Evolutionary conservation across 1,140 invertebrate genomes (phyloP).

Genomic region (Drosophila pachea): DNA sequence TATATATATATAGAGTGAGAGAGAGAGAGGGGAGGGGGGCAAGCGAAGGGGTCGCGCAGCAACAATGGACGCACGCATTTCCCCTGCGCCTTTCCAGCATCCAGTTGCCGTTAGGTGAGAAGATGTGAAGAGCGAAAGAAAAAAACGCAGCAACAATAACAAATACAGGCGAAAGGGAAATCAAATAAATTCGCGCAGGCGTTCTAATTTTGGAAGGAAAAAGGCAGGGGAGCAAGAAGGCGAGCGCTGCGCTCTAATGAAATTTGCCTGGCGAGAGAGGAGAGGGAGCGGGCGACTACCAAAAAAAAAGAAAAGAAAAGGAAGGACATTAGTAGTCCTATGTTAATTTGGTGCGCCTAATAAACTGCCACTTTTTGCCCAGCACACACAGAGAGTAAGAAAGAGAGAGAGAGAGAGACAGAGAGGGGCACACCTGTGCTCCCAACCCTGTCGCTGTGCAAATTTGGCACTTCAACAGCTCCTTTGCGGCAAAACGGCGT

Average conservation of each 20-base stretch:
- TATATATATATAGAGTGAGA: conserved; percentile 17
- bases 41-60: conserved; percentile 13
- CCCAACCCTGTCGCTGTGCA: conserved; percentile 46
- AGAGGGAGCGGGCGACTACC: too few relatives aligned
- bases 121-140: background rate
- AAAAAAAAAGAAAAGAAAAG: too few relatives aligned
- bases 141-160: background rate
- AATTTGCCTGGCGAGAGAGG: background rate
- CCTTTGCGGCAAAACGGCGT: conserved; percentile 70
- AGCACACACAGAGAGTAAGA: conserved; percentile 7
- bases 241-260: background rate
- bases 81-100: conserved; percentile 57
- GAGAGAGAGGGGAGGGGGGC: too few relatives aligned
- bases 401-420: background rate
- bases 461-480: conserved; percentile 79
- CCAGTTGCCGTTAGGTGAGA: conserved; percentile 28
- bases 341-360: conserved; percentile 77
- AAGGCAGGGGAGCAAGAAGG: background rate
- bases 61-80: conserved; percentile 36
- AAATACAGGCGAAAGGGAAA: conserved; percentile 26
- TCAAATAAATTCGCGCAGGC: conserved; percentile 69
- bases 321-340: conserved; percentile 65
- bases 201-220: conserved; percentile 54
- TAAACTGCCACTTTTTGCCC: conserved; percentile 71
- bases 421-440: conserved; percentile 13